A percentile compares a stretch with the other conserved stretches of the same genome.
Conservation (phyloP, 2,888 invertebrate species). For the Xylota segnis region DNA sequence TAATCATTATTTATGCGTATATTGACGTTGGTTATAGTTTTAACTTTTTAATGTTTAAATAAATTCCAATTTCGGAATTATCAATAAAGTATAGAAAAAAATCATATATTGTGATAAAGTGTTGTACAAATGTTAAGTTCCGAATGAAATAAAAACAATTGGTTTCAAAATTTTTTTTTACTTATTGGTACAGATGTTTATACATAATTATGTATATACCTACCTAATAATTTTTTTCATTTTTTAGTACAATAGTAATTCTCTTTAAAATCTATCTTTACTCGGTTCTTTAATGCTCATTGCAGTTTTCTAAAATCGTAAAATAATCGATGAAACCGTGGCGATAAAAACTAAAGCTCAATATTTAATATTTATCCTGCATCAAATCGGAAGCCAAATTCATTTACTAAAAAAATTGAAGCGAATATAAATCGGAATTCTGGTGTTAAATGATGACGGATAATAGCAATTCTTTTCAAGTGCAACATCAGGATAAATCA, state of each 20-base stretch:
- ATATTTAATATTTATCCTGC: neutral
- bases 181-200: too few relatives aligned
- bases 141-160: too few relatives aligned
- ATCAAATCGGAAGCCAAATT: neutral
- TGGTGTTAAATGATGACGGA: slow-evolving; percentile 71
- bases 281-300: neutral
- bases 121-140: too few relatives aligned
- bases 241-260: neutral
- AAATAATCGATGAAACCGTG: neutral
- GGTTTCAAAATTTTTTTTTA: too few relatives aligned
- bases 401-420: neutral
- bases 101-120: too few relatives aligned
- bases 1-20: slow-evolving; percentile 31
- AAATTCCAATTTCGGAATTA: neutral
- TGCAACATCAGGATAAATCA: slow-evolving; percentile 66
- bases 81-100: too few relatives aligned
- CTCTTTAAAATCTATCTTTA: neutral
- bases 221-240: too few relatives aligned
- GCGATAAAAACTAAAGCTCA: slow-evolving; percentile 1
- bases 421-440: slow-evolving; percentile 3
- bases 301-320: neutral
- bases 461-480: slow-evolving; percentile 65
- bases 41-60: neutral
- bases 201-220: too few relatives aligned
- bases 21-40: neutral